Base-by-base conservation (phyloP, 1,140 invertebrate genomes). In the Drosophila willistoni region DNA sequence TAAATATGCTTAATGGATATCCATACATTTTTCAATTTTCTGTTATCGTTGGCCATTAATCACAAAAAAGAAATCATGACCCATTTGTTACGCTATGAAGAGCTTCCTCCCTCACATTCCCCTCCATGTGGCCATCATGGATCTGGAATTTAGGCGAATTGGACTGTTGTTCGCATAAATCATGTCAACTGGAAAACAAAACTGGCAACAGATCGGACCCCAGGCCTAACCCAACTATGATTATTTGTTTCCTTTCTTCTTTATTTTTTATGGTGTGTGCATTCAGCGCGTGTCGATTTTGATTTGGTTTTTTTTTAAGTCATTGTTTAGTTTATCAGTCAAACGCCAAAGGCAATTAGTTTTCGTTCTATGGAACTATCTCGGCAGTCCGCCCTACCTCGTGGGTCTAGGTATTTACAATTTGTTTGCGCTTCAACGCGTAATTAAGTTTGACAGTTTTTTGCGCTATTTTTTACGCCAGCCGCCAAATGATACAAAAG, bases 371-470 rank as follows among this genome's bases (percentile, higher is more conserved):
- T 33, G 63, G 63, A 77, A 81, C 73, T 81, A 61, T 73, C 64
- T 57, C 63, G 54, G 63, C 56, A 41, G 17, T 25, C 14, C 17
- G n/a, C 12, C n/a, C 12, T 39, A 33, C 36, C 25, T 10, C 19
- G 17, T 4, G 25, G 0, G 33, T 14, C 12, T 2, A 5, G 14
- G 14, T 17, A 36, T 42, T 22, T 42, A 59, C 68, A 82, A 82
- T 86, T 83, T 80, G 79, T 87, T 89, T 89, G 73, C 84, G 84
- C 84, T 77, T 89, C 83, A 69, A 80, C 83, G 83, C 84, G 73
- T 89, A 87, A 89, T 87, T 87, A 83, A 83, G 64, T 87, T 89
- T 80, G 83, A 80, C 83, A 86, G 29, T 87, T 87, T 76, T 65
- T 44, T 80, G 79, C 47, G 82, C 79, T 86, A 86, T 69, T 87